These are phyloP conservation scores for Oasisia sp. DNA, from an alignment of 2,888 invertebrate species.

Conservation along the genomic window DNA sequence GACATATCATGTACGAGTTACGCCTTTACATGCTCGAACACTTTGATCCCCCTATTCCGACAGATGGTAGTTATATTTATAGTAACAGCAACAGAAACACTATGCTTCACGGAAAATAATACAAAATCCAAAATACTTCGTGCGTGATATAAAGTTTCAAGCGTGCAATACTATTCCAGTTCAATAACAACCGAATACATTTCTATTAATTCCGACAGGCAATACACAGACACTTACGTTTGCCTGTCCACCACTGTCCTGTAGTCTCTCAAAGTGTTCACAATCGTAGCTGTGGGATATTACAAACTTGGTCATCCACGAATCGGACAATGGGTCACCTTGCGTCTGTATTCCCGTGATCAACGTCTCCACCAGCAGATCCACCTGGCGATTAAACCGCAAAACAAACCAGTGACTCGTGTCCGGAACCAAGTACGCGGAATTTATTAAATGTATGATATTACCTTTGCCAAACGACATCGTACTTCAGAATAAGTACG, in stretches of 20 bases:
- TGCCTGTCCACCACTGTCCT: constrained; percentile 39
- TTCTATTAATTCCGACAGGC: background rate
- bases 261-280: constrained; percentile 45
- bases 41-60: no score
- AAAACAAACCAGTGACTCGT: constrained; percentile 22
- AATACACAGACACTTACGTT: constrained; percentile 24
- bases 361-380: constrained; percentile 52
- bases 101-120: background rate
- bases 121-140: background rate
- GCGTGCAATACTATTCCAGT: no score
- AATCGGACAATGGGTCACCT: constrained; percentile 52
- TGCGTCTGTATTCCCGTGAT: constrained; percentile 62
- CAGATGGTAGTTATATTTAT: no score
- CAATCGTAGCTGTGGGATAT: constrained; percentile 60
- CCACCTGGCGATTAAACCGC: constrained; percentile 47
- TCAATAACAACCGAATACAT: background rate
- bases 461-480: background rate
- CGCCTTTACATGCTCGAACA: no score
- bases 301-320: constrained; percentile 58
- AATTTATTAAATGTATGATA: background rate
- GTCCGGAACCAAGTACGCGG: background rate
- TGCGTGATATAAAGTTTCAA: background rate
- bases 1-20: no score
- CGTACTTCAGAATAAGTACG: background rate
- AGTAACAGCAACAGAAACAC: no score